A percentile compares a stretch with the other conserved stretches of the same genome.
Conservation (phyloP, 2,113 vertebrate species). For the Monarcha castaneiventris region DNA sequence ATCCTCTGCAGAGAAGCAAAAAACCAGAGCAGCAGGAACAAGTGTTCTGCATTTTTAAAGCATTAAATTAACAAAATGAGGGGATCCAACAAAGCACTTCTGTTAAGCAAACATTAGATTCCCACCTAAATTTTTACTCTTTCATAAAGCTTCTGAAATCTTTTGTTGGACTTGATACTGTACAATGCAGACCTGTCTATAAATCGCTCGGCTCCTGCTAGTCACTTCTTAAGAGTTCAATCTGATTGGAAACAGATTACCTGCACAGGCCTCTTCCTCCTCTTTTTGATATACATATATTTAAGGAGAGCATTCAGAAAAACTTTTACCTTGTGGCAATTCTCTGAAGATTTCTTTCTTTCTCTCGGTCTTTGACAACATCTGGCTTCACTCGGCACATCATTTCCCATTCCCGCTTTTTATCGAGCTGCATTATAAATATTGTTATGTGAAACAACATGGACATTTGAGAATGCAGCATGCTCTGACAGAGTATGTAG, state of each 20-base stretch:
- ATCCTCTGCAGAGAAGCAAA: background rate
- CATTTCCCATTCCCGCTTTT: slow-evolving; percentile 90
- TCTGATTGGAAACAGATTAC: slow-evolving; percentile 59
- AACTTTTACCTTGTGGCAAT: slow-evolving; percentile 87
- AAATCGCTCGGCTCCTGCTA: slow-evolving; percentile 44
- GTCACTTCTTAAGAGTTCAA: slow-evolving; percentile 37
- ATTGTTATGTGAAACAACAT: slow-evolving; percentile 55
- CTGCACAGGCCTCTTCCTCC: slow-evolving; percentile 1
- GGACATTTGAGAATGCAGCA: slow-evolving; percentile 32
- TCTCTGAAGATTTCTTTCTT: slow-evolving; percentile 86
- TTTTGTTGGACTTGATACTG: slow-evolving; percentile 7
- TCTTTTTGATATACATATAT: background rate
- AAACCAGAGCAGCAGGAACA: background rate
- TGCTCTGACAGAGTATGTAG: background rate
- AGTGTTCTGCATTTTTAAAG: slow-evolving; percentile 3
- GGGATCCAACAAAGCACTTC: background rate
- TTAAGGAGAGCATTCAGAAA: slow-evolving; percentile 4
- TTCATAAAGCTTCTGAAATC: slow-evolving; percentile 35
- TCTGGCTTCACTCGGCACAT: slow-evolving; percentile 92
- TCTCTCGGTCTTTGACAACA: slow-evolving; percentile 83
- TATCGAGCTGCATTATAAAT: slow-evolving; percentile 82
- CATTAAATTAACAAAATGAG: slow-evolving; percentile 27
- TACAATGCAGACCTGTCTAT: slow-evolving; percentile 8
- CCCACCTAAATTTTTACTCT: slow-evolving; percentile 31
- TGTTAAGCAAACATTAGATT: slow-evolving; percentile 5